These are phyloP conservation scores for Nasonia giraulti DNA, from an alignment of 1,140 invertebrate genomes.

Conservation along the genomic window DNA sequence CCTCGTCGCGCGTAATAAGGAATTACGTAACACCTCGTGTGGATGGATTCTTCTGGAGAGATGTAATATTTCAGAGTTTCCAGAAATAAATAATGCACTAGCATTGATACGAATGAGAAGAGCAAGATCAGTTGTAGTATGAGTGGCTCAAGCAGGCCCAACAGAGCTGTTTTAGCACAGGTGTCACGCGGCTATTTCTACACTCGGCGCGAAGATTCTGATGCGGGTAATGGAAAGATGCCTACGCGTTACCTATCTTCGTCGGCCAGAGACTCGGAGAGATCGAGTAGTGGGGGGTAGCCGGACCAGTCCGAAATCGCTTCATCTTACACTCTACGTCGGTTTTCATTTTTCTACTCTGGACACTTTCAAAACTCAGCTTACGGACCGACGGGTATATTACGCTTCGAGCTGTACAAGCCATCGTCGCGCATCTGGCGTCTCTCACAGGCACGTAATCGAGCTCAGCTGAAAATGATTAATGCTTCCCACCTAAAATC, in stretches of 20 bases:
- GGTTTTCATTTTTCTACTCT: not conserved
- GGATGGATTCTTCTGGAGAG: not conserved
- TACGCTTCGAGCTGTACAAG: not conserved
- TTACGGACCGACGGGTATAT: not conserved
- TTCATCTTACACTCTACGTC: not conserved
- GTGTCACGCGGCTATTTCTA: no score
- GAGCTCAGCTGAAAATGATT: conserved; percentile 22
- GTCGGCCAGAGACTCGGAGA: no score
- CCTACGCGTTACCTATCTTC: no score
- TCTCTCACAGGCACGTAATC: conserved; percentile 12
- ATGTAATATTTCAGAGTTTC: conserved; percentile 34
- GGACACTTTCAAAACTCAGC: not conserved
- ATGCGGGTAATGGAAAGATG: no score
- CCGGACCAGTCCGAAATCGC: not conserved
- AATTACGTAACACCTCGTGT: conserved; percentile 17
- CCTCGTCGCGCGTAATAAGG: conserved; percentile 42
- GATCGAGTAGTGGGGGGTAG: no score
- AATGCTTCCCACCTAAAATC: conserved; percentile 10
- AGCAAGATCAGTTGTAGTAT: no score
- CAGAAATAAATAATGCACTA: no score
- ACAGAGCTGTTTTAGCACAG: no score
- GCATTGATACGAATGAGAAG: no score
- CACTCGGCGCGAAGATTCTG: no score
- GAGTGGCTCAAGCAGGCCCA: no score
- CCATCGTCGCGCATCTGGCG: not conserved